A percentile compares a stretch with the other conserved stretches of the same genome.
Conservation (phyloP, 1,140 invertebrate species). For the Papilio xuthus region DNA sequence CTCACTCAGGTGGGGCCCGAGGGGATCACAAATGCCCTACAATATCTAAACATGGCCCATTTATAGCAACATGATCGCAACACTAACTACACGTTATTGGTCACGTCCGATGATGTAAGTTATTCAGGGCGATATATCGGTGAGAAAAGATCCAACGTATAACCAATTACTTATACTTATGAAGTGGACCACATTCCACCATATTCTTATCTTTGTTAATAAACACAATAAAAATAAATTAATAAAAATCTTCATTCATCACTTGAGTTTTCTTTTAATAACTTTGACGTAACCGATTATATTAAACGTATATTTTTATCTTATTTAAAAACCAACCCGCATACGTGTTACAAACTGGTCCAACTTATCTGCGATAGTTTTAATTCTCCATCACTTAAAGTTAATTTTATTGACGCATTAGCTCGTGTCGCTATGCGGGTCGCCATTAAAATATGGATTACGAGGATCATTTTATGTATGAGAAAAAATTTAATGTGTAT, state of each 20-base stretch:
- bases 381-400: slow-evolving; percentile 61
- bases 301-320: slow-evolving; percentile 20
- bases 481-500: slow-evolving; percentile 30
- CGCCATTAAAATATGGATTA: slow-evolving; percentile 51
- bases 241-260: not conserved
- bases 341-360: slow-evolving; percentile 48
- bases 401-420: slow-evolving; percentile 66
- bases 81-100: slow-evolving; percentile 1
- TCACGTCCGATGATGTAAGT: slow-evolving; percentile 27
- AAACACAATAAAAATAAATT: too few relatives aligned
- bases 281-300: not conserved
- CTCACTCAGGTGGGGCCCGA: slow-evolving; percentile 70
- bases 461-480: slow-evolving; percentile 6
- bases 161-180: not conserved
- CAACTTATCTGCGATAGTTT: slow-evolving; percentile 60
- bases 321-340: slow-evolving; percentile 48
- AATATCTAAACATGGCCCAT: slow-evolving; percentile 49
- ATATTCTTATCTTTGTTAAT: too few relatives aligned
- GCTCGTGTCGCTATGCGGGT: slow-evolving; percentile 52
- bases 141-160: not conserved
- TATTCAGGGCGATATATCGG: not conserved
- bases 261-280: not conserved
- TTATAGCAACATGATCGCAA: not conserved
- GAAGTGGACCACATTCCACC: not conserved
- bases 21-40: slow-evolving; percentile 63